These are phyloP conservation scores for Willowsia nigromaculata DNA, from an alignment of 2,888 invertebrate species.

Conservation along the genomic window DNA sequence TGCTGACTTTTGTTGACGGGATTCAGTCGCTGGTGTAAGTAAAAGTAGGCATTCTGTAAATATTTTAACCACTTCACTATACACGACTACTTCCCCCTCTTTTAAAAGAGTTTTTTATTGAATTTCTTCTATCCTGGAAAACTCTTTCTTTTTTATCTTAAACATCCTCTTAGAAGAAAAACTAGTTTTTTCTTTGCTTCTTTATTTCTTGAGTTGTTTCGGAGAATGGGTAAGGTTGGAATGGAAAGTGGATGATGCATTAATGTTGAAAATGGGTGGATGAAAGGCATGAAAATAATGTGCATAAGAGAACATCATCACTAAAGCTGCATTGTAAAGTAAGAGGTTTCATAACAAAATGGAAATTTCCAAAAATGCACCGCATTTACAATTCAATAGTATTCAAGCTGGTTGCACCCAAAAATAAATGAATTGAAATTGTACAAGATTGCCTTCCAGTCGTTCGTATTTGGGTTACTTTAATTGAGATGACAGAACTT, in stretches of 20 bases:
- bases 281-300: not conserved
- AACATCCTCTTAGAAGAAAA: not conserved
- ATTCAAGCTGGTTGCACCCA: too few species aligned
- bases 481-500: not conserved
- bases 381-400: not conserved
- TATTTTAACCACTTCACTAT: not conserved
- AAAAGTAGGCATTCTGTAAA: not conserved
- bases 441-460: not conserved
- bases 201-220: not conserved
- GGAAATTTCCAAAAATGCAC: not conserved
- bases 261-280: not conserved
- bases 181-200: not conserved
- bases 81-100: not conserved
- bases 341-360: not conserved
- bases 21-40: not conserved
- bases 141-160: not conserved
- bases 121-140: not conserved
- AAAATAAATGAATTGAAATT: too few species aligned
- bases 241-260: not conserved
- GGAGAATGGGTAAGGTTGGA: not conserved
- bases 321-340: not conserved
- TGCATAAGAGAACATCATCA: not conserved
- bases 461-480: not conserved
- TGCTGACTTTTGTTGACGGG: not conserved
- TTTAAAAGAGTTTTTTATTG: not conserved